Percentiles rank a stretch among this genome's conserved stretches.
Conservation (phyloP, 2,797 vertebrate species). For the Vireo griseus region DNA sequence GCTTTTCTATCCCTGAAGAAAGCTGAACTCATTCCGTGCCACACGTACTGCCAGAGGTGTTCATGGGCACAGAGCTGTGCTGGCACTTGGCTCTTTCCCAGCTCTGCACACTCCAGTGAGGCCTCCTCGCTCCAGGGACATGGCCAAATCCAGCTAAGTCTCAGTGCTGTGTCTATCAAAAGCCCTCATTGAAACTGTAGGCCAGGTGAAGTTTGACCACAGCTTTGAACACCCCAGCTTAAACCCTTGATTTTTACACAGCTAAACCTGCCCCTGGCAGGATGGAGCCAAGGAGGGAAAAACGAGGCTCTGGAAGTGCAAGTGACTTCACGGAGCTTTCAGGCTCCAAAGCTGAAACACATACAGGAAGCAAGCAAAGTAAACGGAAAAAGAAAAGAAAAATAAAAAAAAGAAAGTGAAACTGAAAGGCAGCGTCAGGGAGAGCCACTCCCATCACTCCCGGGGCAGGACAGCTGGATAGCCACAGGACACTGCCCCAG, state of each 20-base stretch:
- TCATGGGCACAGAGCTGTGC: rapidly evolving
- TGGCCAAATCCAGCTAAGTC: background rate
- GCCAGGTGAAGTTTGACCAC: background rate
- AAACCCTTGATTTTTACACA: background rate
- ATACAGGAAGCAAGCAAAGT: background rate
- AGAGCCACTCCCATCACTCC: background rate
- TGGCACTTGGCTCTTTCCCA: background rate
- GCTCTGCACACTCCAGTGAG: background rate
- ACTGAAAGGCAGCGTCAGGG: background rate
- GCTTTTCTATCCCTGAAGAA: background rate
- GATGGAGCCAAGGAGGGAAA: rapidly evolving
- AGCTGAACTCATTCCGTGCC: background rate
- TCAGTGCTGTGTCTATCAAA: background rate
- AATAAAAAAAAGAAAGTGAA: background rate
- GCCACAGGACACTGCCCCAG: rapidly evolving
- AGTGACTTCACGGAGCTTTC: background rate
- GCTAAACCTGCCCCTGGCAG: rapidly evolving
- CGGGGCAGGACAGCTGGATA: rapidly evolving
- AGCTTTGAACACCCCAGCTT: background rate
- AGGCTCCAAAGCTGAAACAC: background rate
- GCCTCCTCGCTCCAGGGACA: background rate
- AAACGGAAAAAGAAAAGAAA: background rate
- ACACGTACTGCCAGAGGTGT: rapidly evolving
- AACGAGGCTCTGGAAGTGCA: background rate
- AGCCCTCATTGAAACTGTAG: background rate